Percentiles rank a stretch among this genome's conserved stretches.
phyloP scores from a whole-genome alignment of 2,113 vertebrate genomes.

The Corydoras maculifer region DNA sequence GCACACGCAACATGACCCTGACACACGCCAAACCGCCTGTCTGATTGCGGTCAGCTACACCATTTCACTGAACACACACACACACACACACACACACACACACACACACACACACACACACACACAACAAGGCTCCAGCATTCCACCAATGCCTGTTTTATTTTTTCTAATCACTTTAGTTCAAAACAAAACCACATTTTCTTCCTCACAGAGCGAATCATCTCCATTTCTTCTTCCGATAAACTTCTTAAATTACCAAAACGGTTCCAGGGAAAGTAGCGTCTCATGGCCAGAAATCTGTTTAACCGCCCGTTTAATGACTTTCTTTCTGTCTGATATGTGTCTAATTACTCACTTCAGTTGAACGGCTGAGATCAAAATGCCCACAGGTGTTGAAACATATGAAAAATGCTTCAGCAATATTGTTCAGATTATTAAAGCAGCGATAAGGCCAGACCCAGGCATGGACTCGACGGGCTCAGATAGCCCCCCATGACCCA shows the following conservation, averaged over 20 bases:
- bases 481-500: not conserved
- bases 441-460: conserved; percentile 11
- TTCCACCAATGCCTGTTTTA: conserved; percentile 5
- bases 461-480: not conserved
- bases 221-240: not conserved
- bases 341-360: too few species aligned
- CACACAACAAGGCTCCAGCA: conserved; percentile 4
- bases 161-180: not conserved
- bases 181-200: not conserved
- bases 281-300: not conserved
- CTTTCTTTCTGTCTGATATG: not conserved
- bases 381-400: conserved; percentile 1
- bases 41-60: conserved; percentile 27
- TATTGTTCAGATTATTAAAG: conserved; percentile 15
- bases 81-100: conserved; percentile 16
- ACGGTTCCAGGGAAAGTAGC: not conserved
- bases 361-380: not conserved
- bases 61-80: conserved; percentile 11
- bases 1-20: conserved; percentile 24
- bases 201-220: not conserved
- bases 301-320: not conserved
- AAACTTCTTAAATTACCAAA: not conserved
- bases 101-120: conserved; percentile 5
- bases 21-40: conserved; percentile 33
- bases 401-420: not conserved